phyloP scores from a whole-genome alignment of 1,140 invertebrate genomes.

The Acromyrmex heyeri region DNA sequence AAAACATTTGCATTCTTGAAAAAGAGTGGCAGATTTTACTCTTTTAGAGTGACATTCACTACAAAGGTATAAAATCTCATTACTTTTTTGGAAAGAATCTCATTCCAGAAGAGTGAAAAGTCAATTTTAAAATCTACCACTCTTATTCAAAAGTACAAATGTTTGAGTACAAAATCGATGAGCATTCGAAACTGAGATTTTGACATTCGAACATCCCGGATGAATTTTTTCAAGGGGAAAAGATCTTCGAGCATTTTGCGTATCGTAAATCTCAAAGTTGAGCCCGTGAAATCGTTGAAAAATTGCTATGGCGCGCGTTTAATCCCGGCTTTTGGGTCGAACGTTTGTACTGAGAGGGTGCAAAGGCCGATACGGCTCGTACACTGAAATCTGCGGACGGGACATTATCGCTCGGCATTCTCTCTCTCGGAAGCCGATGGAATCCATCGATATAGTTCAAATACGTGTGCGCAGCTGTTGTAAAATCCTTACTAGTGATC shows the following conservation, averaged over 20 bases:
- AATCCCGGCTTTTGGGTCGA: constrained; percentile 53
- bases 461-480: constrained; percentile 31
- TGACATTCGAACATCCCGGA: background rate
- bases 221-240: background rate
- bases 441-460: constrained; percentile 52
- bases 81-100: no score
- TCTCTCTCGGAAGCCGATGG: constrained; percentile 22
- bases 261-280: constrained; percentile 42
- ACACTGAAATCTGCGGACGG: constrained; percentile 55
- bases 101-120: no score
- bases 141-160: no score
- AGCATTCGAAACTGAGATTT: constrained; percentile 1
- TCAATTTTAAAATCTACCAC: no score
- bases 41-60: no score
- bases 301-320: constrained; percentile 63
- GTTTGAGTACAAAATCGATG: background rate
- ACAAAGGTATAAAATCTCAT: no score
- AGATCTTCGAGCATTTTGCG: constrained; percentile 12
- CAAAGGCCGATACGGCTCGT: constrained; percentile 12
- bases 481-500: constrained; percentile 66
- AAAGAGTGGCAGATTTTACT: no score
- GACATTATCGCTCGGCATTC: constrained; percentile 60
- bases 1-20: no score
- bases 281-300: constrained; percentile 66
- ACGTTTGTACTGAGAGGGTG: constrained; percentile 21